phyloP scores from a whole-genome alignment of 2,113 vertebrate genomes.

The Scartelaos histophorus region DNA sequence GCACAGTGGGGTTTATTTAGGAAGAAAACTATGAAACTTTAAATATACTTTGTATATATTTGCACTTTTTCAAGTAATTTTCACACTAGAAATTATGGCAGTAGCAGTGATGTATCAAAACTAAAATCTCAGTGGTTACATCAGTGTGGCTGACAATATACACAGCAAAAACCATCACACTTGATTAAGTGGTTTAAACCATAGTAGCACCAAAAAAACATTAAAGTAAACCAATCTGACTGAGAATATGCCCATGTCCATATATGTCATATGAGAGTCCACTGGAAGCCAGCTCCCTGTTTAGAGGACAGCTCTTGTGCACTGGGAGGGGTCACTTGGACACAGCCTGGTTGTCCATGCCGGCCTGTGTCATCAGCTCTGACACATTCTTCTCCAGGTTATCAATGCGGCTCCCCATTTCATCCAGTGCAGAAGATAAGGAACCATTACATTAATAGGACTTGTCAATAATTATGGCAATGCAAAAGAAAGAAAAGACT shows the following conservation, averaged over 20 bases:
- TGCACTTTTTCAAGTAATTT: not conserved
- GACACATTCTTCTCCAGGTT: conserved; percentile 82
- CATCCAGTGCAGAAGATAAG: conserved; percentile 80
- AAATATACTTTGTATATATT: not conserved
- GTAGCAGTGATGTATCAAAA: not conserved
- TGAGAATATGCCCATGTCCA: not conserved
- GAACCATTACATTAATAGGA: not conserved
- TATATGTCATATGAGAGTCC: not conserved
- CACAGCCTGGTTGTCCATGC: conserved; percentile 71
- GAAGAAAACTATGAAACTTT: not conserved
- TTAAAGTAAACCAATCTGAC: not conserved
- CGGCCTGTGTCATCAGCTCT: conserved; percentile 85
- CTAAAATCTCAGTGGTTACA: not conserved
- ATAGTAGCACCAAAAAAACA: not conserved
- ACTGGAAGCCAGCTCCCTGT: not conserved
- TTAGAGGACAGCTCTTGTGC: not conserved
- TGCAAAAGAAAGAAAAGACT: no score
- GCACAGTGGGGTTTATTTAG: not conserved
- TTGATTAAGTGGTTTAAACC: not conserved
- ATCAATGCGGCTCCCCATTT: conserved; percentile 84
- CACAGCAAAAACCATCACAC: not conserved
- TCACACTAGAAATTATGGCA: not conserved
- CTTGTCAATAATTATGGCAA: no score
- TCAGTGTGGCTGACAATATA: not conserved
- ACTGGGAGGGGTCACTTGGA: conserved; percentile 55